These are phyloP conservation scores for Sphecodes monilicornis DNA, from an alignment of 2,888 invertebrate species.

Conservation along the genomic window DNA sequence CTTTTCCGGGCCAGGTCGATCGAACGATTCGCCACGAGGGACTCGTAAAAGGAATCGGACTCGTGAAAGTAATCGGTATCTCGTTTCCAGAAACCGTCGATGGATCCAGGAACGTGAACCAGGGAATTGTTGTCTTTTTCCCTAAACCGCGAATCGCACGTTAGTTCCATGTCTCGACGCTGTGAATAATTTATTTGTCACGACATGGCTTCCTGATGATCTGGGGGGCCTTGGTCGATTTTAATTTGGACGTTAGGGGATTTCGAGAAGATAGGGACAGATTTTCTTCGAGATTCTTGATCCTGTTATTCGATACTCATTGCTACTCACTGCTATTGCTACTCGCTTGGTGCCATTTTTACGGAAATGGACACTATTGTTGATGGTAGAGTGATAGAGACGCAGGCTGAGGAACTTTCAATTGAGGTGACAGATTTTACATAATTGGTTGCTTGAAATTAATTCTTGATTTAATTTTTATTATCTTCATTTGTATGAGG, in stretches of 20 bases:
- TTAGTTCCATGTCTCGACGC: not conserved
- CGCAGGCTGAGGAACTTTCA: not conserved
- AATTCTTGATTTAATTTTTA: no score
- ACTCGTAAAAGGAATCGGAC: not conserved
- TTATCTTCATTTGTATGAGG: no score
- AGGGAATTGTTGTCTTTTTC: not conserved
- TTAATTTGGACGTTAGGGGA: not conserved
- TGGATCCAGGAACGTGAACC: not conserved
- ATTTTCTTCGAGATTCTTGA: not conserved
- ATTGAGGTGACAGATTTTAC: not conserved
- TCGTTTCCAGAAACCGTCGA: constrained; percentile 11
- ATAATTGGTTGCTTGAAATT: not conserved
- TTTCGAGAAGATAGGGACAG: not conserved
- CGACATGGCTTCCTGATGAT: not conserved
- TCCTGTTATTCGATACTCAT: not conserved
- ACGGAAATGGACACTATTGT: not conserved
- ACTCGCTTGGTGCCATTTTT: not conserved
- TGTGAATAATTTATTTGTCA: constrained; percentile 45
- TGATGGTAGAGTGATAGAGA: not conserved
- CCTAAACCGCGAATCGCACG: not conserved
- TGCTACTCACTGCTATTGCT: not conserved
- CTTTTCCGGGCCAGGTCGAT: constrained; percentile 22
- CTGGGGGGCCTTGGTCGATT: not conserved
- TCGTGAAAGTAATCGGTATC: constrained; percentile 4
- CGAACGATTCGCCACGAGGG: constrained; percentile 24